These are phyloP conservation scores for Hapalemur alaotrensis DNA, from an alignment of 2,797 vertebrate genomes.

Conservation along the genomic window DNA sequence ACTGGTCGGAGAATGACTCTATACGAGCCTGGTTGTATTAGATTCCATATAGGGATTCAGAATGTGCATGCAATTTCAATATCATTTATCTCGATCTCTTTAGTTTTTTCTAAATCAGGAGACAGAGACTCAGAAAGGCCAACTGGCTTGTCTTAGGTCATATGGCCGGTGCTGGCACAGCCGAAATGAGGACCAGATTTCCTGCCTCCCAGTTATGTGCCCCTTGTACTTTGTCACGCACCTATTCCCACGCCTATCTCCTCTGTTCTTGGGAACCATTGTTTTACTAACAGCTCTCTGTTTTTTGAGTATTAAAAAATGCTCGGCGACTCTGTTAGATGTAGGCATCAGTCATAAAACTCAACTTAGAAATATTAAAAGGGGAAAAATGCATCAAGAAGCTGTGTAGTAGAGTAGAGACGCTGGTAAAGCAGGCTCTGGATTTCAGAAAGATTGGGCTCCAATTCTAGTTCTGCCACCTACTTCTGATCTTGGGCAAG, in stretches of 20 bases:
- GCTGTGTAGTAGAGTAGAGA: background rate
- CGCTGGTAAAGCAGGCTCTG: background rate
- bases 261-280: background rate
- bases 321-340: background rate
- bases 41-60: background rate
- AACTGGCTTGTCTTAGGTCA: background rate
- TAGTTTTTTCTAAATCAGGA: background rate
- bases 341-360: background rate
- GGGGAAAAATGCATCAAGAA: background rate
- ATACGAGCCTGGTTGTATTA: background rate
- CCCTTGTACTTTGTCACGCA: rapidly evolving
- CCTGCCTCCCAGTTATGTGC: rapidly evolving
- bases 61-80: background rate
- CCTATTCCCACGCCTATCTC: rapidly evolving
- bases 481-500: background rate
- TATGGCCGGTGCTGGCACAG: rapidly evolving
- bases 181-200: background rate
- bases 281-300: background rate
- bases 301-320: background rate
- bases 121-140: background rate
- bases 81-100: background rate
- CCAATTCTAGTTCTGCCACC: background rate
- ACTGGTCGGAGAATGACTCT: rapidly evolving
- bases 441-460: background rate
- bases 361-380: background rate